Percentiles rank a stretch among this genome's conserved stretches.
These are phyloP conservation scores for Hippocampus comes DNA, from an alignment of 2,113 vertebrate genomes.

Conservation along the genomic window DNA sequence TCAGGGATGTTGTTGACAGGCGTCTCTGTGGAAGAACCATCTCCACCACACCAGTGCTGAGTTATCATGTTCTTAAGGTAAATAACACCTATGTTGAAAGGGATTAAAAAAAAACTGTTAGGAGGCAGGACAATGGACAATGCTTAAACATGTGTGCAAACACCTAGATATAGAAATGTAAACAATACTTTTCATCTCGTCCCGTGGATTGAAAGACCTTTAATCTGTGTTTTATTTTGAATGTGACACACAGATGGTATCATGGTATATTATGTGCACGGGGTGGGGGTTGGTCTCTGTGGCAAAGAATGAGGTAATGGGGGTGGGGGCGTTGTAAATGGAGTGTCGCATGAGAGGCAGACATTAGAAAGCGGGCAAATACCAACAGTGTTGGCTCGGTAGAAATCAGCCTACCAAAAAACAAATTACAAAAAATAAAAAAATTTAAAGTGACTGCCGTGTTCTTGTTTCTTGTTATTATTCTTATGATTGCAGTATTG, in stretches of 20 bases:
- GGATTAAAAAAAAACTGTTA: background rate
- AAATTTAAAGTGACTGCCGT: background rate
- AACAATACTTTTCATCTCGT: background rate
- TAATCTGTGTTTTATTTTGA: constrained; percentile 34
- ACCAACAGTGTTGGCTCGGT: constrained; percentile 43
- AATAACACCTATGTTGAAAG: constrained; percentile 83
- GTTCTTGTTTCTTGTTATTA: background rate
- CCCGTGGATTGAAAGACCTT: background rate
- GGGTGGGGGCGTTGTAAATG: constrained; percentile 7
- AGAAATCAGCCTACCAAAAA: constrained; percentile 55
- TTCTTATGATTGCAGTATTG: background rate
- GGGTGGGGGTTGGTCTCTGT: background rate
- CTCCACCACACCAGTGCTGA: constrained; percentile 95
- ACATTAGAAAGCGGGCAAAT: constrained; percentile 57
- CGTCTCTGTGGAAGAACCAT: constrained; percentile 79
- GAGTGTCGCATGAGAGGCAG: constrained; percentile 21
- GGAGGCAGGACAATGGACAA: background rate
- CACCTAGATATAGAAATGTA: background rate
- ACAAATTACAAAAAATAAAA: background rate
- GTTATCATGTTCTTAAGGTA: constrained; percentile 99
- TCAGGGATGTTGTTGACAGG: constrained; percentile 92
- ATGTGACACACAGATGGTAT: constrained; percentile 44
- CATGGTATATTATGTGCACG: constrained; percentile 24
- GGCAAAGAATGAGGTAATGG: constrained; percentile 22
- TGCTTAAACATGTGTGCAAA: background rate